Percentiles rank a stretch among this genome's conserved stretches.
These are phyloP conservation scores for Lasioglossum vierecki DNA, from an alignment of 2,888 invertebrate genomes.

Conservation along the genomic window DNA sequence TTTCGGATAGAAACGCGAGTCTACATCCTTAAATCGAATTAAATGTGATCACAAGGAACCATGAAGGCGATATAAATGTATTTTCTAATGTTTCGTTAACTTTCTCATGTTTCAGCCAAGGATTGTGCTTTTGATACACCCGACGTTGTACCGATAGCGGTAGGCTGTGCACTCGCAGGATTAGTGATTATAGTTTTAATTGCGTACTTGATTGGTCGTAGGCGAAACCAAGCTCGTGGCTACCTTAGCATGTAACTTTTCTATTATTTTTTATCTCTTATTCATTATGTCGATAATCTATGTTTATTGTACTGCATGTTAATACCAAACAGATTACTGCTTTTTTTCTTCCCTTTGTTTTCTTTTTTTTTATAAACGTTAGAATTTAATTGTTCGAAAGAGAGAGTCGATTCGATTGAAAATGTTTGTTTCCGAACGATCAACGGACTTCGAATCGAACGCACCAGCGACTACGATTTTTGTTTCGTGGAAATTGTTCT, in stretches of 20 bases:
- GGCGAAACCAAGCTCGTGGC: slow-evolving; percentile 92
- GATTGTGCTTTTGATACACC: slow-evolving; percentile 91
- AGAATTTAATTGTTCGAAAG: background rate
- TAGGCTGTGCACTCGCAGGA: slow-evolving; percentile 96
- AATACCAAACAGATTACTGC: slow-evolving; percentile 40
- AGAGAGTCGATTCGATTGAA: background rate
- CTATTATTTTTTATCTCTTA: slow-evolving; percentile 29
- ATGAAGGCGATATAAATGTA: background rate
- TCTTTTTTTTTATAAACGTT: background rate
- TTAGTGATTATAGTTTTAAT: slow-evolving; percentile 95
- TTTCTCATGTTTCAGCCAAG: slow-evolving; percentile 85
- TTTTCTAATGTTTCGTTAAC: background rate
- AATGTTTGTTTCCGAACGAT: slow-evolving; percentile 10
- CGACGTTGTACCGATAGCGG: slow-evolving; percentile 98
- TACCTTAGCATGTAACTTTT: slow-evolving; percentile 92
- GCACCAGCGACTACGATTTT: slow-evolving; percentile 22
- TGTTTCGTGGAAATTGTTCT: slow-evolving; percentile 11
- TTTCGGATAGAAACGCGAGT: too few species aligned
- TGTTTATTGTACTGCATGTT: slow-evolving; percentile 56
- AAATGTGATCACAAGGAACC: background rate
- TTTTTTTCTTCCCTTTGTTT: background rate
- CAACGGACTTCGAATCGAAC: slow-evolving; percentile 16
- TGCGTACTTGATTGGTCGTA: slow-evolving; percentile 96
- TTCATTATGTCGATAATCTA: slow-evolving; percentile 56
- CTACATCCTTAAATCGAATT: background rate